phyloP scores from a whole-genome alignment of 2,113 vertebrate species.

The Chloebia gouldiae region DNA sequence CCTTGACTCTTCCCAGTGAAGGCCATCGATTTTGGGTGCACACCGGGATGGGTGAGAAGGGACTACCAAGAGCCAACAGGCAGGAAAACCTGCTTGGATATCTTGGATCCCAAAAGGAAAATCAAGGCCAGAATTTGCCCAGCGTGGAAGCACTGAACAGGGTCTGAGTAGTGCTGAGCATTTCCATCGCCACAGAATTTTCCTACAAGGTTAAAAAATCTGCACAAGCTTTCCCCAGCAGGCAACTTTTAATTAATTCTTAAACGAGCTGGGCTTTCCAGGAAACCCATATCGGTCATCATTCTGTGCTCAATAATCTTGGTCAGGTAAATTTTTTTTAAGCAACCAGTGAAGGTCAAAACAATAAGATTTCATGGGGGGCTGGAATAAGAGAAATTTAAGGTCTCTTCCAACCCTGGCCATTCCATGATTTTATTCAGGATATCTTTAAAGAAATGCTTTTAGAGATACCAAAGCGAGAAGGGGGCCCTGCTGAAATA shows the following conservation, averaged over 20 bases:
- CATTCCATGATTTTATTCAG: background rate
- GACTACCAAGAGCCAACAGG: accelerated
- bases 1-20: background rate
- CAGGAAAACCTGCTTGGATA: background rate
- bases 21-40: accelerated
- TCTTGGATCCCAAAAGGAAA: background rate
- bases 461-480: background rate
- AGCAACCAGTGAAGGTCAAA: background rate
- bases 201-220: background rate
- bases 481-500: background rate
- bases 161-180: background rate
- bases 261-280: background rate
- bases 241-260: background rate
- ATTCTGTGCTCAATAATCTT: accelerated
- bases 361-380: background rate
- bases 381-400: background rate
- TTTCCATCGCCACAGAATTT: background rate
- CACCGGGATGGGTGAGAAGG: background rate
- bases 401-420: background rate
- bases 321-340: background rate
- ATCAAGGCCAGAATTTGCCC: background rate
- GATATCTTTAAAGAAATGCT: background rate
- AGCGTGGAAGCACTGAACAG: background rate
- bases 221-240: accelerated
- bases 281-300: background rate